Evolutionary conservation across 2,797 vertebrate genomes (phyloP).

Genomic region (Siniperca scherzeri): DNA sequence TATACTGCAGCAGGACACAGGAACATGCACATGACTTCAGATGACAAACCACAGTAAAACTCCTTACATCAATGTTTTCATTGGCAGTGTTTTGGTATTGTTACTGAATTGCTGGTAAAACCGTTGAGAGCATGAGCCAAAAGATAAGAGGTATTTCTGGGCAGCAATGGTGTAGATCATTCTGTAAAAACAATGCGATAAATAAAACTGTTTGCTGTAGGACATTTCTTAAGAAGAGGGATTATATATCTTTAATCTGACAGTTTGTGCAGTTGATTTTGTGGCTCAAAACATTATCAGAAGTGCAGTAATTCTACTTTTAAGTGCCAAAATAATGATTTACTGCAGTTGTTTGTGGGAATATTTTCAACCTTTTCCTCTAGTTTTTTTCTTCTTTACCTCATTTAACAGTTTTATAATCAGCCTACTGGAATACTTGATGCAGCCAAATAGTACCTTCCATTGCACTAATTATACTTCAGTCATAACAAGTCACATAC

Average conservation of each 20-base stretch:
- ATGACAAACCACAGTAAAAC: not conserved
- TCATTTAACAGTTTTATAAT: not conserved
- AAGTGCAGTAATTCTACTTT: not conserved
- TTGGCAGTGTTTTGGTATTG: conserved; percentile 11
- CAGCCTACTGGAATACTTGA: not conserved
- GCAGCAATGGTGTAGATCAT: not conserved
- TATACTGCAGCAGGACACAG: not conserved
- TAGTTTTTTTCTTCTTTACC: not conserved
- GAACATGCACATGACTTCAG: not conserved
- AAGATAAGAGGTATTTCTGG: not conserved
- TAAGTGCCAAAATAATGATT: not conserved
- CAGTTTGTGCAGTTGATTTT: not conserved
- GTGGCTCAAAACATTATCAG: not conserved
- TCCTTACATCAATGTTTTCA: conserved; percentile 8
- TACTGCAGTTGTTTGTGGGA: not conserved
- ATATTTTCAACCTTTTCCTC: not conserved
- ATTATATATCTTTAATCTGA: not conserved
- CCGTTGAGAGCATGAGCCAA: not conserved
- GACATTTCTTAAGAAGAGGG: not conserved
- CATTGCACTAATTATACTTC: not conserved
- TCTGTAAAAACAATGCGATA: not conserved
- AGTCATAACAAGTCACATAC: not conserved
- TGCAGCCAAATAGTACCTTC: not conserved
- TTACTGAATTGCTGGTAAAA: not conserved
- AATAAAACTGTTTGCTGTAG: not conserved